Conservation (phyloP, 2,888 invertebrate genomes). For the Nomada flava region DNA sequence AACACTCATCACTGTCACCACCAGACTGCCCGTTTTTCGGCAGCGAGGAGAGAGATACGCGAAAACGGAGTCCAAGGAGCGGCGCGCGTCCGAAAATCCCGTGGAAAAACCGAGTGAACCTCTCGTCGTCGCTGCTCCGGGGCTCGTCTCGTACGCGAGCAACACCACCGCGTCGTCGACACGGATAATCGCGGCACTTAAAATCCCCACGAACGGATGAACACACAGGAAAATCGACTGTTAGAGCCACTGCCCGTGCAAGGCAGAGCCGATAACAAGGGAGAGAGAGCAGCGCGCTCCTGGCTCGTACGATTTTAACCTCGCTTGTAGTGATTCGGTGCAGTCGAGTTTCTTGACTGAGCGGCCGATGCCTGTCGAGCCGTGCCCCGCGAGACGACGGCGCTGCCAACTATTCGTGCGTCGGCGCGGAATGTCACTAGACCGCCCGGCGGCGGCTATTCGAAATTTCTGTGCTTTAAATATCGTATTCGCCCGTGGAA, state of each 20-base stretch:
- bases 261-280: slow-evolving; percentile 39
- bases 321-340: slow-evolving; percentile 78
- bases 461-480: too few species aligned
- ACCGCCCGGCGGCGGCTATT: too few species aligned
- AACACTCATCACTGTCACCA: slow-evolving; percentile 72
- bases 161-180: slow-evolving; percentile 7
- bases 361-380: slow-evolving; percentile 75
- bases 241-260: slow-evolving; percentile 31
- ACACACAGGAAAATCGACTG: slow-evolving; percentile 2
- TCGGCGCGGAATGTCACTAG: slow-evolving; percentile 14
- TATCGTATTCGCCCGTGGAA: too few species aligned
- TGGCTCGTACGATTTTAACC: slow-evolving; percentile 53
- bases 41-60: not conserved
- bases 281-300: slow-evolving; percentile 56
- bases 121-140: slow-evolving; percentile 20
- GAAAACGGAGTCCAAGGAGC: slow-evolving; percentile 34
- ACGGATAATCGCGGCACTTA: slow-evolving; percentile 12
- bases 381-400: slow-evolving; percentile 78
- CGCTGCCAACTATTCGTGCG: slow-evolving; percentile 68
- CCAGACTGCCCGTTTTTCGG: slow-evolving; percentile 27
- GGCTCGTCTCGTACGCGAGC: slow-evolving; percentile 35
- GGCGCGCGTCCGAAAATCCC: slow-evolving; percentile 32
- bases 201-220: not conserved
- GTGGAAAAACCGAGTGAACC: not conserved
- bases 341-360: slow-evolving; percentile 82